Evolutionary conservation across 2,797 vertebrate species (phyloP).

Genomic region (Pitangus sulphuratus): DNA sequence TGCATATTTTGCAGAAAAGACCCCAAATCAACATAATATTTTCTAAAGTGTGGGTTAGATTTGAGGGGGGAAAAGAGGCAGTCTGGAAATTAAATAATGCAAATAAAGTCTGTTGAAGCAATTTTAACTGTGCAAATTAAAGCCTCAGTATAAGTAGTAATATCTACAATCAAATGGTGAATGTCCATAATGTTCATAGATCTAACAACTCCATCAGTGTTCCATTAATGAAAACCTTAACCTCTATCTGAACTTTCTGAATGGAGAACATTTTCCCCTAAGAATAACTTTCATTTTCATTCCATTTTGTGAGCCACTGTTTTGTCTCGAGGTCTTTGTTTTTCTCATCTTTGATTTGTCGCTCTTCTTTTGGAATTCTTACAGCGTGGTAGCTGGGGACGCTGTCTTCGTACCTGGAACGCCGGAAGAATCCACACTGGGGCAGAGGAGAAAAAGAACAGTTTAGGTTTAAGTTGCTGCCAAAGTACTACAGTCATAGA

Average conservation of each 20-base stretch:
- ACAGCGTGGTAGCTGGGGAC: slow-evolving; percentile 94
- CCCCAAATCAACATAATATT: not conserved
- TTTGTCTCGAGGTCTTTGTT: slow-evolving; percentile 85
- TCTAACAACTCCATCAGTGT: slow-evolving; percentile 39
- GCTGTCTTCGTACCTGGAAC: slow-evolving; percentile 89
- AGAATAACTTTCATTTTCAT: slow-evolving; percentile 90
- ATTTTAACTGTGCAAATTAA: slow-evolving; percentile 72
- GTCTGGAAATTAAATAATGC: slow-evolving; percentile 70
- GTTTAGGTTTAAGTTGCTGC: not conserved
- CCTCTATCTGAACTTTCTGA: slow-evolving; percentile 6
- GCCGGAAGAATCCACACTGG: slow-evolving; percentile 97
- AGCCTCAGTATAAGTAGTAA: slow-evolving; percentile 46
- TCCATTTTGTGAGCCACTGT: slow-evolving; percentile 94
- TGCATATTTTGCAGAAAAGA: not conserved
- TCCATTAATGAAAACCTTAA: slow-evolving; percentile 20
- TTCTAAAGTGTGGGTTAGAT: slow-evolving; percentile 12
- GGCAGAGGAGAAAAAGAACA: not conserved
- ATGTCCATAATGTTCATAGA: slow-evolving; percentile 33
- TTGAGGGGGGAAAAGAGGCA: slow-evolving; percentile 46
- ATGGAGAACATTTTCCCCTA: slow-evolving; percentile 63
- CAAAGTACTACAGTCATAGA: not conserved
- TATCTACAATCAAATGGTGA: slow-evolving; percentile 59
- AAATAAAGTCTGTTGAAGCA: slow-evolving; percentile 51
- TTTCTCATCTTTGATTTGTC: slow-evolving; percentile 81
- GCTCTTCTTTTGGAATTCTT: slow-evolving; percentile 90